Conservation (phyloP, 2,113 vertebrate genomes). For the Grus americana region DNA sequence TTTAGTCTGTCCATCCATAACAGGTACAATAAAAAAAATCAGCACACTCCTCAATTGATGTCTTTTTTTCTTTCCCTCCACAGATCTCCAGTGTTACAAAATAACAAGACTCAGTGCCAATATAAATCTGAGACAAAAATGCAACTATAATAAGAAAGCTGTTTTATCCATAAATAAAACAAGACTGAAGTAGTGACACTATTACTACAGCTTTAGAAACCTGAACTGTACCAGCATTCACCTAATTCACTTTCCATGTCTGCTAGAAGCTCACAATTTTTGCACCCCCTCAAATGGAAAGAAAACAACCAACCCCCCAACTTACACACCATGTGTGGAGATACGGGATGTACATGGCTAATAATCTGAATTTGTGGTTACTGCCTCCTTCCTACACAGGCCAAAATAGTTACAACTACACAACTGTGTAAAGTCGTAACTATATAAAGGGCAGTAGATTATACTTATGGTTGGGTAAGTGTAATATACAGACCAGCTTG, state of each 20-base stretch:
- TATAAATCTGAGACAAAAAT: neutral
- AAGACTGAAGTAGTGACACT: neutral
- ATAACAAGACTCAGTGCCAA: neutral
- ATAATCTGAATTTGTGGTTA: neutral
- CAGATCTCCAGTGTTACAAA: neutral
- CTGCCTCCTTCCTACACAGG: neutral
- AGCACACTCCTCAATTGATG: neutral
- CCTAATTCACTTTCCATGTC: rapidly evolving
- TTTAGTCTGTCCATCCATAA: neutral
- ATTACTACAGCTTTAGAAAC: neutral
- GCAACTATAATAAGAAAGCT: neutral
- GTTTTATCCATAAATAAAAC: neutral
- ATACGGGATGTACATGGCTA: rapidly evolving
- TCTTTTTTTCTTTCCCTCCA: neutral
- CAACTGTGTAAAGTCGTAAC: no score
- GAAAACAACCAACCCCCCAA: neutral
- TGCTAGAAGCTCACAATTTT: neutral
- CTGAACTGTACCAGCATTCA: neutral
- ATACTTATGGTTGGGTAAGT: neutral
- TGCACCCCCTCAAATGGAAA: neutral
- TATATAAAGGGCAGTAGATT: neutral
- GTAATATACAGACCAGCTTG: neutral
- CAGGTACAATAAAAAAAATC: neutral
- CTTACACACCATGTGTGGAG: neutral
- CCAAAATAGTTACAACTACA: neutral